Conservation (phyloP, 2,888 invertebrate species). For the Drosophila sordidula region DNA sequence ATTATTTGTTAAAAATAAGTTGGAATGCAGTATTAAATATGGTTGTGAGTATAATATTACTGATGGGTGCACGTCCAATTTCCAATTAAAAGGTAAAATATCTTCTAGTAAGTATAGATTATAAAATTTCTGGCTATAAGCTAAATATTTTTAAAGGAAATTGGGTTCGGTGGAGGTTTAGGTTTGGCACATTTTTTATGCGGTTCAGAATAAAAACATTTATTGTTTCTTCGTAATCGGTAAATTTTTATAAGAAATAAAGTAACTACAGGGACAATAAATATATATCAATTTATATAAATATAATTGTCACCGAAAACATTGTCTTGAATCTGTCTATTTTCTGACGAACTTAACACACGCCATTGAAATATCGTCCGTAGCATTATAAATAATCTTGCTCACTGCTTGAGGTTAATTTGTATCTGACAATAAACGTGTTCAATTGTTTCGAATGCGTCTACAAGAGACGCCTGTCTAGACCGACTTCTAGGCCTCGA, state of each 20-base stretch:
- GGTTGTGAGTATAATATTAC: neutral
- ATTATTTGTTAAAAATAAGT: neutral
- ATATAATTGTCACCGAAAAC: neutral
- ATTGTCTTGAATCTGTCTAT: neutral
- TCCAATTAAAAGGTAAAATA: no score
- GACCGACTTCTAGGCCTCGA: slow-evolving; percentile 40
- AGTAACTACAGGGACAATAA: no score
- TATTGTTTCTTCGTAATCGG: no score
- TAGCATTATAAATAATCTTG: neutral
- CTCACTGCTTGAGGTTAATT: slow-evolving; percentile 3
- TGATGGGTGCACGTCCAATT: no score
- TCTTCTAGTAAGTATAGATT: no score
- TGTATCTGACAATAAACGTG: slow-evolving; percentile 19
- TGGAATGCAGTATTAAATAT: neutral
- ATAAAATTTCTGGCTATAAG: no score
- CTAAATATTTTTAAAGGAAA: no score
- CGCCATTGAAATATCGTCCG: neutral
- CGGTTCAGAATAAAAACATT: no score
- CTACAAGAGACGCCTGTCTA: slow-evolving; percentile 20
- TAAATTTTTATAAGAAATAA: no score
- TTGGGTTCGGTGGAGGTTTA: no score
- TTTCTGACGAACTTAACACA: neutral
- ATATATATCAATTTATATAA: neutral
- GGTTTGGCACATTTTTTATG: no score
- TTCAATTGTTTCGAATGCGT: slow-evolving; percentile 19